phyloP scores from a whole-genome alignment of 2,888 invertebrate species.

The Sinhomidia bicolor region DNA sequence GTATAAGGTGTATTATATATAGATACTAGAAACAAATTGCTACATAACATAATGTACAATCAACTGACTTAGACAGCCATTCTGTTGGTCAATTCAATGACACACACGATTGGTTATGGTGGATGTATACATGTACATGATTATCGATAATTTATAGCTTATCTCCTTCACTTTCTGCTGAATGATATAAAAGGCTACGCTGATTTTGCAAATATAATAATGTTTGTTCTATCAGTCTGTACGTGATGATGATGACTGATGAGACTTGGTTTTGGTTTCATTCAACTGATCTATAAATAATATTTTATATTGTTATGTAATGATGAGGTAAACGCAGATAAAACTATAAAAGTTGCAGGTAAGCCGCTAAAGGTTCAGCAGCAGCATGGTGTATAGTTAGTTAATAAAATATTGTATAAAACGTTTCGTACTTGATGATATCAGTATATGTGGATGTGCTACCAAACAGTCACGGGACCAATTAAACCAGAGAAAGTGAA shows the following conservation, averaged over 20 bases:
- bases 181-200: background rate
- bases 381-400: background rate
- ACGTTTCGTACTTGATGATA: background rate
- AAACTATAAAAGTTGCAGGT: background rate
- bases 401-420: background rate
- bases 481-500: slow-evolving; percentile 67
- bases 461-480: slow-evolving; percentile 18
- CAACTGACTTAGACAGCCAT: background rate
- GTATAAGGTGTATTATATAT: too few relatives aligned
- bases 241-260: background rate
- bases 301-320: background rate
- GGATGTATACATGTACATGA: background rate
- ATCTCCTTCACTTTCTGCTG: background rate
- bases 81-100: background rate
- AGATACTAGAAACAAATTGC: background rate
- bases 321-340: background rate
- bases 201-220: slow-evolving; percentile 18
- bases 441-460: background rate
- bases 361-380: background rate
- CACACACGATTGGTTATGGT: background rate
- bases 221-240: background rate
- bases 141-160: background rate
- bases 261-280: too few relatives aligned
- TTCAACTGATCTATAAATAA: background rate
- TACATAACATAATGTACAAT: background rate